Percentiles rank a stretch among this genome's conserved stretches.
phyloP scores from a whole-genome alignment of 2,113 vertebrate genomes.

The Zeus faber region DNA sequence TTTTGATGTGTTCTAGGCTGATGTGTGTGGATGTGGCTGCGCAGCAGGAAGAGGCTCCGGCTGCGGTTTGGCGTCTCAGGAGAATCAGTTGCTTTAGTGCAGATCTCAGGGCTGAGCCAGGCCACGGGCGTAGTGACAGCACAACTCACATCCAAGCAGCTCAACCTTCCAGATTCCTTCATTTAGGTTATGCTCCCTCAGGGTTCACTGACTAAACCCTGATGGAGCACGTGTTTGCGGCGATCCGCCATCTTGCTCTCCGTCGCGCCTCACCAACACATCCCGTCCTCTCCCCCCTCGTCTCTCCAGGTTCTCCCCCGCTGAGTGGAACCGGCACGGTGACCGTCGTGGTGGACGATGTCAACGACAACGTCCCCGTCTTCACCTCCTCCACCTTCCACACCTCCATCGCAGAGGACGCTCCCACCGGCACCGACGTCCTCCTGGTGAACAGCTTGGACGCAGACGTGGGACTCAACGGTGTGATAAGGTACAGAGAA shows the following conservation, averaged over 20 bases:
- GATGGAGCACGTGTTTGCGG: too few species aligned
- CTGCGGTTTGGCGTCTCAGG: conserved; percentile 27
- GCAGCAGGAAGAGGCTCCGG: conserved; percentile 14
- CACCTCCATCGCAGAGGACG: conserved; percentile 85
- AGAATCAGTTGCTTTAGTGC: too few species aligned
- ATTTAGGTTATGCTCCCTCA: too few species aligned
- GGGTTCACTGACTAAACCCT: neutral
- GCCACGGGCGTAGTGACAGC: too few species aligned
- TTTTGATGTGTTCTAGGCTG: conserved; percentile 39
- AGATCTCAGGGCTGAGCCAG: too few species aligned
- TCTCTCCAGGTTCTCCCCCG: too few species aligned
- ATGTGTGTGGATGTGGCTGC: conserved; percentile 41
- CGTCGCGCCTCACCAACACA: too few species aligned
- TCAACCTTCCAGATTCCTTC: too few species aligned
- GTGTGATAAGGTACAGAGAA: conserved; percentile 92
- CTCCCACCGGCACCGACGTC: conserved; percentile 89
- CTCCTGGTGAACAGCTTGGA: conserved; percentile 90
- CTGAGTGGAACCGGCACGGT: conserved; percentile 93
- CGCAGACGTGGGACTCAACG: conserved; percentile 85
- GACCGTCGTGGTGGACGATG: conserved; percentile 85
- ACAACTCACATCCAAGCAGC: too few species aligned
- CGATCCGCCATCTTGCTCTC: too few species aligned
- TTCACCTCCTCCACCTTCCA: conserved; percentile 84
- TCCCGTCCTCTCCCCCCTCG: conserved; percentile 12
- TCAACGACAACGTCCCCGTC: conserved; percentile 89